Evolutionary conservation across 2,888 invertebrate genomes (phyloP).

Genomic region (Troides helena): DNA sequence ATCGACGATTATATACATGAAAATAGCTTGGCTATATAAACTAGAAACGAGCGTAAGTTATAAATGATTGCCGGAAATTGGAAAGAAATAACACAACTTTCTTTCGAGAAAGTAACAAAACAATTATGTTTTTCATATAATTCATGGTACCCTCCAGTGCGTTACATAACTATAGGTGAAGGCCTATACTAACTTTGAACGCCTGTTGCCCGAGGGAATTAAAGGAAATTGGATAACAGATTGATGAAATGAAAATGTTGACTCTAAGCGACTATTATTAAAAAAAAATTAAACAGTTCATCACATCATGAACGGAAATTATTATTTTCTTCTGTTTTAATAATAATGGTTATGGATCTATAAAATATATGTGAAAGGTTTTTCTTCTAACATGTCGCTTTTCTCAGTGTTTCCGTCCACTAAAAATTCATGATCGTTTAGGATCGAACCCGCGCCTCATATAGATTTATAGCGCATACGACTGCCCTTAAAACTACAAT

Average conservation of each 20-base stretch:
- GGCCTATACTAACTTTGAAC: background rate
- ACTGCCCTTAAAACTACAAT: too few relatives aligned
- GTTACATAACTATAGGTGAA: constrained; percentile 2
- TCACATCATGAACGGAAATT: background rate
- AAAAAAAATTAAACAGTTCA: background rate
- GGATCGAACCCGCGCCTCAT: too few relatives aligned
- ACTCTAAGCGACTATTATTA: background rate
- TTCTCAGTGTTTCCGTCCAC: too few relatives aligned
- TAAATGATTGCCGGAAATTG: background rate
- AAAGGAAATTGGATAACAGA: constrained; percentile 2
- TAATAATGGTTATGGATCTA: background rate
- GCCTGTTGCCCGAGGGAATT: background rate
- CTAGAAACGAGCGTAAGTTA: background rate
- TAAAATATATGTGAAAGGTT: too few relatives aligned
- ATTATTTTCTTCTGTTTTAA: background rate
- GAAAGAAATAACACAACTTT: background rate
- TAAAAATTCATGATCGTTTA: too few relatives aligned
- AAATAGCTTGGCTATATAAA: background rate
- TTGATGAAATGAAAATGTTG: constrained; percentile 2
- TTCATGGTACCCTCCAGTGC: background rate
- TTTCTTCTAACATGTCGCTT: too few relatives aligned
- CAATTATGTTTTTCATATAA: constrained; percentile 2
- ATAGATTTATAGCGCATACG: too few relatives aligned
- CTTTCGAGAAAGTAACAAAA: background rate
- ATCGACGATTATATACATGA: background rate